Evolutionary conservation across 2,888 invertebrate species (phyloP), one percentile per base, ranked within the genome.

Genomic region (Stenoptilia bipunctidactyla): DNA sequence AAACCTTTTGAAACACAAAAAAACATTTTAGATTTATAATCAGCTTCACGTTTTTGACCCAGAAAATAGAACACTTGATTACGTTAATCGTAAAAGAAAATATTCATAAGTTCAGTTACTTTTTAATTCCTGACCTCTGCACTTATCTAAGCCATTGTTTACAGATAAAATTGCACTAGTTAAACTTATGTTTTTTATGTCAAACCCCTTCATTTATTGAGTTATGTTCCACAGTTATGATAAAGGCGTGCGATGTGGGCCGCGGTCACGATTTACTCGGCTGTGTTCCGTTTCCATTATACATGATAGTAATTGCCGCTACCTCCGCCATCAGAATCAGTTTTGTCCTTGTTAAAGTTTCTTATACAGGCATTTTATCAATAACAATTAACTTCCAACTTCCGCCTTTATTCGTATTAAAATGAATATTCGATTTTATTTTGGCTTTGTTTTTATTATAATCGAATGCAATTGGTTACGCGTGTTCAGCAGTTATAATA

Each of bases 231-330:
- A 35, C 25, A 30, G 9, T 30, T 30, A 30, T 40, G 27, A 39
- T 30, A 30, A 10, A 12, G 35, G 27, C 38, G 58, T 61, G 53
- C 55, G 59, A 51, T 38, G 57, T 40, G 51, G 30, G 30, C 30
- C 12, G 55, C 40, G 51, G 59, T 63, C 62, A 66, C 61, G 62
- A 56, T 56, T 49, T 44, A 45, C 45, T 40, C 38, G 41, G 45
- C 47, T 52, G 45, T 51, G 60, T 63, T 70, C 69, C 70, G 74
- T 65, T 75, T 77, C 58, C 67, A 72, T 74, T 69, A 74, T 71
- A 54, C 66, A 68, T 61, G 55, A 63, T 55, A 53, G 46, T 52
- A 58, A 62, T 59, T 59, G 58, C 48, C 52, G 45, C 15, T 43
- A 51, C 56, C 61, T 62, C 61, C 62, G 59, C 56, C 55, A 64